Evolutionary conservation across 2,113 vertebrate species (phyloP).

Genomic region (Halichoeres trimaculatus): DNA sequence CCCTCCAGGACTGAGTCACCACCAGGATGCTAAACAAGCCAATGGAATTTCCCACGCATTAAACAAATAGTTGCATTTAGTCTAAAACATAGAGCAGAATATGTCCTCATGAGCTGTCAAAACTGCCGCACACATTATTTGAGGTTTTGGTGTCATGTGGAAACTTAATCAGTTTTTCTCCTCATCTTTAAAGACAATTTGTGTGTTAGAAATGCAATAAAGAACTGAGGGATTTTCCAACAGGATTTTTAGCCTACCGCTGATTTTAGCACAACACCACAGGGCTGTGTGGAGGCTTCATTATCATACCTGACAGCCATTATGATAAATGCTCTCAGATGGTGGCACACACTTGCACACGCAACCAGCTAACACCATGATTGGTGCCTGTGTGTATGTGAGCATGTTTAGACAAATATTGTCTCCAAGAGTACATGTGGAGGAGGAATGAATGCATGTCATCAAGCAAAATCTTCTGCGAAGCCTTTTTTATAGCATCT

Average conservation of each 20-base stretch:
- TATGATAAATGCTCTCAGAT: slow-evolving; percentile 71
- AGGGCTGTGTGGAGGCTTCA: slow-evolving; percentile 45
- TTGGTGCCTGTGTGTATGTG: slow-evolving; percentile 22
- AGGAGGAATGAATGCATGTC: slow-evolving; percentile 33
- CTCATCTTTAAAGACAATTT: background rate
- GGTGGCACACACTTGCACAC: slow-evolving; percentile 17
- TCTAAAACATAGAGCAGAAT: background rate
- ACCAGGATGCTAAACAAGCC: background rate
- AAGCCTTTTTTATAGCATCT: slow-evolving; percentile 44
- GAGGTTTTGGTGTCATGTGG: background rate
- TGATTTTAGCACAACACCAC: slow-evolving; percentile 44
- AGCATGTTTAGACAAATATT: slow-evolving; percentile 2
- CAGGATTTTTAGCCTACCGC: slow-evolving; percentile 13
- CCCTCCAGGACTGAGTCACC: slow-evolving; percentile 4
- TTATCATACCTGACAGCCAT: slow-evolving; percentile 73
- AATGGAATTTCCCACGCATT: slow-evolving; percentile 5
- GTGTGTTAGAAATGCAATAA: background rate
- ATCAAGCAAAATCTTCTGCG: slow-evolving; percentile 32
- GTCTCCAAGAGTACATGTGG: slow-evolving; percentile 9
- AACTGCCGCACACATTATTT: background rate
- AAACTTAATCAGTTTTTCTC: background rate
- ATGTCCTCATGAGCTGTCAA: background rate
- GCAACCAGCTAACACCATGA: slow-evolving; percentile 5
- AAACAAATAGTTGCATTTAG: background rate
- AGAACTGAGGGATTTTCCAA: background rate